Percentiles rank a stretch among this genome's conserved stretches.
These are phyloP conservation scores for Xenentodon cancila DNA, from an alignment of 2,797 vertebrate species.

Conservation along the genomic window DNA sequence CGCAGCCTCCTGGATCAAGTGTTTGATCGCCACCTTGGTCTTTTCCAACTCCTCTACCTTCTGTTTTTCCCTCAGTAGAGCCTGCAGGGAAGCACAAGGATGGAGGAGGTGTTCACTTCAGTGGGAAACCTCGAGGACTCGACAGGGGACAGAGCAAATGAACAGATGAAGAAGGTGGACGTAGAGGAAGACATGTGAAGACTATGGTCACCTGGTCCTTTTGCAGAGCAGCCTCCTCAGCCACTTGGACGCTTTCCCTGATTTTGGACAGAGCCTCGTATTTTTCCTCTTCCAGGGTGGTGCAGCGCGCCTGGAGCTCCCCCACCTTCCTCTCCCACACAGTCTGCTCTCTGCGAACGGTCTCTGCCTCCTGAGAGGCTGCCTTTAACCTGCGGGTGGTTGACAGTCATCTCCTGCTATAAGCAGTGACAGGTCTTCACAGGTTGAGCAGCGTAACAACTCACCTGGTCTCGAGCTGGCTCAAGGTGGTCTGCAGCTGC, in stretches of 20 bases:
- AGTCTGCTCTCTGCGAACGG: slow-evolving; percentile 81
- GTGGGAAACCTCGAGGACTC: slow-evolving; percentile 10
- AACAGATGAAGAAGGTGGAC: too few species aligned
- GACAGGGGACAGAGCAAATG: neutral
- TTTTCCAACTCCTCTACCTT: slow-evolving; percentile 88
- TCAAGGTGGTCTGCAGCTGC: slow-evolving; percentile 86
- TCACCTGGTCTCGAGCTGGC: slow-evolving; percentile 90
- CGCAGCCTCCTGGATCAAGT: slow-evolving; percentile 85
- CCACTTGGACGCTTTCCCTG: slow-evolving; percentile 87
- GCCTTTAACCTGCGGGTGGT: slow-evolving; percentile 79
- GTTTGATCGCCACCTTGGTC: slow-evolving; percentile 87
- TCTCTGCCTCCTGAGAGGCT: slow-evolving; percentile 82
- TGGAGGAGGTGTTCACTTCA: slow-evolving; percentile 9
- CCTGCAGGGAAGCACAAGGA: slow-evolving; percentile 72
- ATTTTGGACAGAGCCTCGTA: slow-evolving; percentile 86
- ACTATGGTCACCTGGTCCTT: slow-evolving; percentile 85
- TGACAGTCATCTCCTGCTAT: too few species aligned
- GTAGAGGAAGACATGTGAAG: neutral
- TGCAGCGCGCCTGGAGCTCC: slow-evolving; percentile 84
- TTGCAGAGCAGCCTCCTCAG: slow-evolving; percentile 91
- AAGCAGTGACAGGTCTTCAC: too few species aligned
- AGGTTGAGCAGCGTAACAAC: neutral
- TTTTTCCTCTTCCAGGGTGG: slow-evolving; percentile 85
- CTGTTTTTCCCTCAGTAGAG: slow-evolving; percentile 89
- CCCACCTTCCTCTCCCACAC: slow-evolving; percentile 86